Evolutionary conservation across 2,888 invertebrate genomes (phyloP).

Genomic region (Drosophila quasianomalipes): DNA sequence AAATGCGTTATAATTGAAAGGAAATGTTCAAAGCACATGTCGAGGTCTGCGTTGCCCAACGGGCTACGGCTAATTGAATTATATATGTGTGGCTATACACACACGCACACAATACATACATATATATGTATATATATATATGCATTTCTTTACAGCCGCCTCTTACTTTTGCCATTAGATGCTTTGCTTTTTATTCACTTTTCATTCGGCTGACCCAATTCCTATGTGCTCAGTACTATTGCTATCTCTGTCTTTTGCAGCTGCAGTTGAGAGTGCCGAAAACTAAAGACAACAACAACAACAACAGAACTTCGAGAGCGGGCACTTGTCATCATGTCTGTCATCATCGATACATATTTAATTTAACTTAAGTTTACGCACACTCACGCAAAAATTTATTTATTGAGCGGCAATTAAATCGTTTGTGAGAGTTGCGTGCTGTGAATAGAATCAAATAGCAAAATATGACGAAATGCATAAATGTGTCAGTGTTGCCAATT

Average conservation of each 20-base stretch:
- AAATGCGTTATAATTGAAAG: slow-evolving; percentile 77
- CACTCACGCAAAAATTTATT: slow-evolving; percentile 13
- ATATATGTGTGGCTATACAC: slow-evolving; percentile 23
- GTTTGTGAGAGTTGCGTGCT: slow-evolving; percentile 26
- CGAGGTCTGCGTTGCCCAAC: slow-evolving; percentile 16
- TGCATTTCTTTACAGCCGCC: slow-evolving; percentile 29
- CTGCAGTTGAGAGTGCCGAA: slow-evolving; percentile 52
- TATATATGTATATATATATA: not conserved
- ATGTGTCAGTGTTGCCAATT: not conserved
- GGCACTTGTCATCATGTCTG: slow-evolving; percentile 46
- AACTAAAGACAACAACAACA: slow-evolving; percentile 13
- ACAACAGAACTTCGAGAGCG: slow-evolving; percentile 15
- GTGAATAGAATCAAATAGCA: slow-evolving; percentile 28
- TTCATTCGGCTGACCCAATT: slow-evolving; percentile 69
- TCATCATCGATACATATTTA: slow-evolving; percentile 54
- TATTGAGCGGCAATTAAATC: slow-evolving; percentile 43
- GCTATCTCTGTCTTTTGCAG: slow-evolving; percentile 38
- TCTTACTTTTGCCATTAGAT: slow-evolving; percentile 63
- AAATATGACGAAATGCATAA: slow-evolving; percentile 25
- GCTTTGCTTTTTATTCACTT: slow-evolving; percentile 50
- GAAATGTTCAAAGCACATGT: slow-evolving; percentile 73
- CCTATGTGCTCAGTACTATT: slow-evolving; percentile 15
- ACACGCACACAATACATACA: not conserved
- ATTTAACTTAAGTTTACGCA: slow-evolving; percentile 40
- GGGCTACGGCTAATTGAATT: slow-evolving; percentile 70